Evolutionary conservation across 2,113 vertebrate species (phyloP).

Genomic region (Scomber scombrus): DNA sequence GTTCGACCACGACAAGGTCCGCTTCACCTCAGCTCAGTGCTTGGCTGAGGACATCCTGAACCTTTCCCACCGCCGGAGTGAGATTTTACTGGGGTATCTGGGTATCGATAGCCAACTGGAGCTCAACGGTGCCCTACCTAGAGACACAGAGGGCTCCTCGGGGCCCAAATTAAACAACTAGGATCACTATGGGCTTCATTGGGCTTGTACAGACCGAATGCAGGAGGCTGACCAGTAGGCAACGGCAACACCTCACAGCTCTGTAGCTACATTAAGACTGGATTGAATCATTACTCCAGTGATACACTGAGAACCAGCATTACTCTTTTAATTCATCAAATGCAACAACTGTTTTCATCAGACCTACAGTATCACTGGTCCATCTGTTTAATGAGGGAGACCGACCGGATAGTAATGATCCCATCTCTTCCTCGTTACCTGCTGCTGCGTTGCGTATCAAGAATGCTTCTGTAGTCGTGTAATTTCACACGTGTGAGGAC

Average conservation of each 20-base stretch:
- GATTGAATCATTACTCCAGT: slow-evolving; percentile 23
- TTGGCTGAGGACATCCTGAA: slow-evolving; percentile 94
- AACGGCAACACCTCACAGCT: slow-evolving; percentile 7
- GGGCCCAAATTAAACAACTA: slow-evolving; percentile 68
- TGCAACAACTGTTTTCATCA: slow-evolving; percentile 31
- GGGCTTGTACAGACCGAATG: background rate
- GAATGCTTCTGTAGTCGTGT: slow-evolving; percentile 32
- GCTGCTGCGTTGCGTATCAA: slow-evolving; percentile 48
- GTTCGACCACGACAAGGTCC: slow-evolving; percentile 96
- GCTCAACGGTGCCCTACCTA: slow-evolving; percentile 87
- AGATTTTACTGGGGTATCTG: slow-evolving; percentile 94
- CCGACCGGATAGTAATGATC: background rate
- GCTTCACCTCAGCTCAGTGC: slow-evolving; percentile 88
- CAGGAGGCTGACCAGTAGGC: background rate
- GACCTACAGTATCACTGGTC: slow-evolving; percentile 5
- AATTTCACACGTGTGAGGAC: slow-evolving; percentile 47
- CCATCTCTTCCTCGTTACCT: slow-evolving; percentile 21
- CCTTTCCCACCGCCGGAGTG: slow-evolving; percentile 93
- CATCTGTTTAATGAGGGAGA: slow-evolving; percentile 10
- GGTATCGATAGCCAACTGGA: slow-evolving; percentile 84
- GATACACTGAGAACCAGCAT: slow-evolving; percentile 43
- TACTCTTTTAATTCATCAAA: slow-evolving; percentile 41
- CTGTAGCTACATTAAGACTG: slow-evolving; percentile 1
- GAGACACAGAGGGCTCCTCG: slow-evolving; percentile 47
- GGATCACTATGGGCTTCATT: background rate